Percentiles rank a stretch among this genome's conserved stretches.
These are phyloP conservation scores for Hemitrygon akajei DNA, from an alignment of 2,797 vertebrate species.

Conservation along the genomic window DNA sequence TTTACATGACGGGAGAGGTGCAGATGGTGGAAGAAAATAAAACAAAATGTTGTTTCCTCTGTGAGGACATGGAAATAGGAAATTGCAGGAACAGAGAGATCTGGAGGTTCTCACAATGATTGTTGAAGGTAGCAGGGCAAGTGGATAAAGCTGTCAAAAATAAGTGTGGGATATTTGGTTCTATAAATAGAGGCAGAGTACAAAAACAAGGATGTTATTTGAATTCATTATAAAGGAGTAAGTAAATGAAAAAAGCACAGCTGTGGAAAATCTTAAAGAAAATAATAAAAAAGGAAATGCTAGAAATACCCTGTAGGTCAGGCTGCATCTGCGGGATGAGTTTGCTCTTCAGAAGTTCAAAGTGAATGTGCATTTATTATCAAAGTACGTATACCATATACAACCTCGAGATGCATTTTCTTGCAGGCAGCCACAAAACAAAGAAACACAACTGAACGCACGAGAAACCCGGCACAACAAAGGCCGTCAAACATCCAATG, in stretches of 20 bases:
- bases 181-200: background rate
- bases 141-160: background rate
- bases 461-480: too few species aligned
- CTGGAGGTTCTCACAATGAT: background rate
- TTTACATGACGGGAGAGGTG: background rate
- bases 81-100: background rate
- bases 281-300: too few species aligned
- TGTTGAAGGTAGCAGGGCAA: background rate
- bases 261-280: background rate
- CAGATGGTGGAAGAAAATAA: background rate
- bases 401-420: too few species aligned
- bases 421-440: too few species aligned
- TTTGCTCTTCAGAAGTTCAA: too few species aligned
- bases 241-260: background rate
- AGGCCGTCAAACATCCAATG: too few species aligned
- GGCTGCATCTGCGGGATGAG: too few species aligned
- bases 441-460: too few species aligned
- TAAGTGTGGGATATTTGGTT: background rate
- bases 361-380: too few species aligned
- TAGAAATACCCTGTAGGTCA: too few species aligned
- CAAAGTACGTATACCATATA: too few species aligned
- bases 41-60: background rate
- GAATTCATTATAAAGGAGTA: background rate
- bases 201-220: background rate
- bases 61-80: background rate